Conservation (phyloP, 2,888 invertebrate species). For the Napeogenes inachia region DNA sequence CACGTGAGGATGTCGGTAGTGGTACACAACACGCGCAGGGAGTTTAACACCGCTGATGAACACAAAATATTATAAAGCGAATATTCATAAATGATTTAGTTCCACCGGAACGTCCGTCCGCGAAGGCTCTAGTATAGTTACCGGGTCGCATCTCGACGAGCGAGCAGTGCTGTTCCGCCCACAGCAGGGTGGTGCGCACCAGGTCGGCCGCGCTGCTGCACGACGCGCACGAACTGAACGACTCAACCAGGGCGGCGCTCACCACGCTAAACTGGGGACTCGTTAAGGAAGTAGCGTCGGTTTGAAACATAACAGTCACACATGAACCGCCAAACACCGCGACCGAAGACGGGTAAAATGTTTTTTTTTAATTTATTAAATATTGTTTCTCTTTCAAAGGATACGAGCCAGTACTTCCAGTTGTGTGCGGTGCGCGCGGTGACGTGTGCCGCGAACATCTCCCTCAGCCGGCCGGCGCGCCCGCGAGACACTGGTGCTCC, state of each 20-base stretch:
- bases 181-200: slow-evolving; percentile 92
- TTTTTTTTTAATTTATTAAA: too few species aligned
- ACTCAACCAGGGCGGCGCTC: slow-evolving; percentile 91
- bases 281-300: slow-evolving; percentile 56
- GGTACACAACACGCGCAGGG: slow-evolving; percentile 92
- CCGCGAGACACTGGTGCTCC: slow-evolving; percentile 95
- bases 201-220: slow-evolving; percentile 91
- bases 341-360: too few species aligned
- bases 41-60: slow-evolving; percentile 92
- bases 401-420: slow-evolving; percentile 99
- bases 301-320: background rate
- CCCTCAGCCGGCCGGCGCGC: slow-evolving; percentile 92
- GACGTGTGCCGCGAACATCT: slow-evolving; percentile 96
- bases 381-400: slow-evolving; percentile 65
- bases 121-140: slow-evolving; percentile 50
- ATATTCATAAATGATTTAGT: background rate
- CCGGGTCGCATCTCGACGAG: slow-evolving; percentile 95
- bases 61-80: slow-evolving; percentile 6
- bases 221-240: slow-evolving; percentile 94
- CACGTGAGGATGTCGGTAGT: slow-evolving; percentile 94
- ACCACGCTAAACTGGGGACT: slow-evolving; percentile 90
- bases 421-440: slow-evolving; percentile 89
- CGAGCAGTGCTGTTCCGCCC: slow-evolving; percentile 98
- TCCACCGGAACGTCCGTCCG: too few species aligned
- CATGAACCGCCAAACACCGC: background rate